A percentile compares a stretch with the other conserved stretches of the same genome.
Evolutionary conservation across 2,888 invertebrate species (phyloP).

Genomic region (Meiosimyza decipiens): DNA sequence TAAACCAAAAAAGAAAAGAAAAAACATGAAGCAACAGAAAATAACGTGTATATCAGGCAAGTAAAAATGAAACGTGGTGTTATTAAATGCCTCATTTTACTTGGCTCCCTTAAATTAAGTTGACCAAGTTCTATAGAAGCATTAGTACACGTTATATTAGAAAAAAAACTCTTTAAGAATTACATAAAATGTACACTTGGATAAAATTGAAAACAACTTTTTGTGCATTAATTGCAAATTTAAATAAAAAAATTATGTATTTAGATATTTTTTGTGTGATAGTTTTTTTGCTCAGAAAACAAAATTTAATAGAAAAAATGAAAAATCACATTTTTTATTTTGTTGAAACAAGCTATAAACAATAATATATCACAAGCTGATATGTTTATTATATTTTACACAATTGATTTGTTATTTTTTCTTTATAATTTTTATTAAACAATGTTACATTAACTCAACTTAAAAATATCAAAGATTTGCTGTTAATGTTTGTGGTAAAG

Average conservation of each 20-base stretch:
- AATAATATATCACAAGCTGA: slow-evolving; percentile 17
- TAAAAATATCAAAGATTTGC: too few relatives aligned
- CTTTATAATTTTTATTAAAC: slow-evolving; percentile 27
- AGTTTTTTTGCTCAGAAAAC: slow-evolving; percentile 32
- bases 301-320: slow-evolving; percentile 33
- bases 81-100: too few relatives aligned
- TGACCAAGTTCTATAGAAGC: too few relatives aligned
- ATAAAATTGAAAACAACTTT: slow-evolving; percentile 66
- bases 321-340: slow-evolving; percentile 23
- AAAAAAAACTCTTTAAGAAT: too few relatives aligned
- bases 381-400: slow-evolving; percentile 24
- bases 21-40: slow-evolving; percentile 31
- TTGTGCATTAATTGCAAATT: slow-evolving; percentile 63
- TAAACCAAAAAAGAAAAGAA: slow-evolving; percentile 36
- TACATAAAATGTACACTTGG: slow-evolving; percentile 57
- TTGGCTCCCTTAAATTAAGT: too few relatives aligned
- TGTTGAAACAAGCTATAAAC: slow-evolving; percentile 19
- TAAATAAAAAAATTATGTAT: slow-evolving; percentile 20
- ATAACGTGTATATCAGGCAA: slow-evolving; percentile 41
- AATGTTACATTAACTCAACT: neutral
- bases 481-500: slow-evolving; percentile 48
- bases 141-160: too few relatives aligned
- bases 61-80: slow-evolving; percentile 19
- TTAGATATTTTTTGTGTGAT: slow-evolving; percentile 16
- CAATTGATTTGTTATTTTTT: slow-evolving; percentile 31